Evolutionary conservation across 92 coral and sea anemone genomes (phyloP).

Genomic region (Porites cylindrica): DNA sequence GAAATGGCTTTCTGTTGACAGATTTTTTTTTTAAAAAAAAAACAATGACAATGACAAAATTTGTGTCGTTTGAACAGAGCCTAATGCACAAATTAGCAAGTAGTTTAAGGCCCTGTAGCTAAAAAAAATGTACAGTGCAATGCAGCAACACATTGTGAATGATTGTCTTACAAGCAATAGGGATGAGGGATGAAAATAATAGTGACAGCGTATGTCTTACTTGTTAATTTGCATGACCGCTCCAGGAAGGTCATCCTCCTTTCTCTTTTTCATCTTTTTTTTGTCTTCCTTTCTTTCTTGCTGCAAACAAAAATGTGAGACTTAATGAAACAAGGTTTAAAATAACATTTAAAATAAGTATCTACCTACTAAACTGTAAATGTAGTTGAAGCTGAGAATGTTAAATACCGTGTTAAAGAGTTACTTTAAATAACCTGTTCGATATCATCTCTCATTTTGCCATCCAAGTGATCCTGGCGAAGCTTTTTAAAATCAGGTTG

Average conservation of each 20-base stretch:
- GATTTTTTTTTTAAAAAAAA: background rate
- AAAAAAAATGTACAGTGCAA: no score
- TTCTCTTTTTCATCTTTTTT: slow-evolving; percentile 93
- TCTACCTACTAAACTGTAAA: background rate
- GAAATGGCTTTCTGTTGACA: no score
- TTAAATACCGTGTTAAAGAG: no score
- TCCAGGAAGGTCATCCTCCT: slow-evolving; percentile 94
- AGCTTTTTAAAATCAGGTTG: slow-evolving; percentile 95
- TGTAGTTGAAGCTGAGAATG: background rate
- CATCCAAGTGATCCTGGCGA: slow-evolving; percentile 95
- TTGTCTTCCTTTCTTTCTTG: slow-evolving; percentile 98
- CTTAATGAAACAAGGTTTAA: background rate
- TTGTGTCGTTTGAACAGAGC: background rate
- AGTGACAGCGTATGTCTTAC: slow-evolving; percentile 37
- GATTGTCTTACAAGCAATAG: no score
- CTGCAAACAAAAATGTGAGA: slow-evolving; percentile 34
- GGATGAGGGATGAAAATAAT: background rate
- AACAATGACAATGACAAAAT: no score
- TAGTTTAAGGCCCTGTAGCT: no score
- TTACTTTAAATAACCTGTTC: slow-evolving; percentile 72
- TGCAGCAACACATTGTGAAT: no score
- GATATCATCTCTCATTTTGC: slow-evolving; percentile 95
- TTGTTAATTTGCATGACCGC: slow-evolving; percentile 99
- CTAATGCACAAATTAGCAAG: background rate
- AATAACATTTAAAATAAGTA: no score